Conservation (phyloP, 2,113 vertebrate species). For the Caretta caretta region DNA sequence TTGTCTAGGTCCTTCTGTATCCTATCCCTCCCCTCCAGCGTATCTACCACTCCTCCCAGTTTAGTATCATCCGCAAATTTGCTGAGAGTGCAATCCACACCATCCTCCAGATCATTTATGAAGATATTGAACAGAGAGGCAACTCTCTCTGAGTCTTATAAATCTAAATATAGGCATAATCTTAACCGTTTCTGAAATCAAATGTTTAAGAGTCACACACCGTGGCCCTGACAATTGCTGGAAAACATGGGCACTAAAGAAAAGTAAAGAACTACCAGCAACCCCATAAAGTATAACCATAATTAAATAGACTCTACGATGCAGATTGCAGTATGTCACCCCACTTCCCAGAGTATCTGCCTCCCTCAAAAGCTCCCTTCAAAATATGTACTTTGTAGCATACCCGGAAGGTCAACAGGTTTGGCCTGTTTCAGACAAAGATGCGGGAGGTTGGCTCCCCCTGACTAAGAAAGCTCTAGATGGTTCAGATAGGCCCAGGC, state of each 20-base stretch:
- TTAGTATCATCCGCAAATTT: too few species aligned
- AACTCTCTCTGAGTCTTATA: neutral
- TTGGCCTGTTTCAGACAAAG: neutral
- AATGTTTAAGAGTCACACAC: neutral
- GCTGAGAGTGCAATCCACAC: too few species aligned
- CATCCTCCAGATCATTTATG: too few species aligned
- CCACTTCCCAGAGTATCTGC: neutral
- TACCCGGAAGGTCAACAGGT: neutral
- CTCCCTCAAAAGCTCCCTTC: neutral
- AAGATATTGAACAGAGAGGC: too few species aligned
- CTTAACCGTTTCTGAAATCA: neutral
- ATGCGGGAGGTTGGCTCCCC: neutral
- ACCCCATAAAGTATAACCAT: neutral
- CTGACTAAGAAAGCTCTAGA: neutral
- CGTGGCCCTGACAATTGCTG: neutral
- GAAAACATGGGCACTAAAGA: fast-evolving
- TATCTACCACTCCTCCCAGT: too few species aligned
- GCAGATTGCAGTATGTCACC: neutral
- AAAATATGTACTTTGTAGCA: neutral
- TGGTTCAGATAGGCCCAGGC: neutral
- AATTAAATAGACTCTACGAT: neutral
- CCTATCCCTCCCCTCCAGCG: too few species aligned
- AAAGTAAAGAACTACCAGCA: neutral
- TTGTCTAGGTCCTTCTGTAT: too few species aligned
- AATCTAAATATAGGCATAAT: neutral